Evolutionary conservation across 2,113 vertebrate species (phyloP), one percentile per base, ranked within the genome.

Genomic region (Larimichthys polyactis): DNA sequence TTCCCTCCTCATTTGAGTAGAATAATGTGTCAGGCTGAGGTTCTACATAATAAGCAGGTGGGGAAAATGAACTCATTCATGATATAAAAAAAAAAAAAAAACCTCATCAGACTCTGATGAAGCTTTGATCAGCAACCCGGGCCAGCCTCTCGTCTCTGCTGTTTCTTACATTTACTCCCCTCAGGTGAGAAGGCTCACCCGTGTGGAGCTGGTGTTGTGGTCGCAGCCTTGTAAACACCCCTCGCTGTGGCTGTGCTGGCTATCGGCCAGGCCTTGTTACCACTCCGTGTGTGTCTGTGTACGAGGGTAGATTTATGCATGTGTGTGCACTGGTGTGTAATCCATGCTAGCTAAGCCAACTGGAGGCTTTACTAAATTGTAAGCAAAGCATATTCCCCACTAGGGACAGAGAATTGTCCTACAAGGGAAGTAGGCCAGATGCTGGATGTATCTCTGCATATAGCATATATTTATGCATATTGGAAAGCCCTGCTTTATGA

Each of bases 361-460:
- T 65, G 24, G 59, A 63, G 29, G 71, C 40, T 68, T 72, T 1
- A 2, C n/a, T 63, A 79, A 87, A 85, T 75, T n/a, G 27, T 65
- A 66, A 65, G 74, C 48, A 67, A 85, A 49, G 74, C 16, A 36
- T 22, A 54, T 55, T 64, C 11, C 48, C 40, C 71, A 80, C 64
- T 1, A 22, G 60, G 66, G 72, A 79, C 14, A n/a, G 70, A 66
- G 14, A 54, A 57, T 4, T 55, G 20, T 69, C 71, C 48, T 71
- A 63, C 9, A 55, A 29, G 11, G 32, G 51, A 89, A 79, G 40
- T 71, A 69, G 87, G 71, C 49, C 87, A 86, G 65, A 67, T n/a
- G 11, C 9, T 70, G 11, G 8, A 29, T 27, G 48, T 36, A 32
- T 79, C 51, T 71, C 43, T 83, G 51, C 20, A 51, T 68, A 48